Evolutionary conservation across 2,113 vertebrate species (phyloP).

Genomic region (Delphinus delphis): DNA sequence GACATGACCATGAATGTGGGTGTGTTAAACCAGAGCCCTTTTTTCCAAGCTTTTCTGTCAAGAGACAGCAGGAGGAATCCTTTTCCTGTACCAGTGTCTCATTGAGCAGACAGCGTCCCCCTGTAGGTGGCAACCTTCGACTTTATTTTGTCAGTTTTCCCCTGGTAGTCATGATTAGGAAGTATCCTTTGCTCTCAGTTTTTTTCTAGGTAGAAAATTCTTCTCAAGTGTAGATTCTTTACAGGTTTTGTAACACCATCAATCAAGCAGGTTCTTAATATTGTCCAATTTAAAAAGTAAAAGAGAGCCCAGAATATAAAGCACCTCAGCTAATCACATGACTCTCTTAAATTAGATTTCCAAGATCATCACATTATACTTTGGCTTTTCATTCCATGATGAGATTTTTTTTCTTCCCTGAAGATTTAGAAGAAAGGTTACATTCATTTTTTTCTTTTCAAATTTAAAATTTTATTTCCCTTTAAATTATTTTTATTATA

Average conservation of each 20-base stretch:
- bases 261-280: neutral
- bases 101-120: neutral
- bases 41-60: neutral
- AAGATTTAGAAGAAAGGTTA: constrained; percentile 25
- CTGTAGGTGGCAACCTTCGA: constrained; percentile 55
- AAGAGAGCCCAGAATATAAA: neutral
- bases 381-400: neutral
- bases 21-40: neutral
- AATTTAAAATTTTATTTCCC: constrained; percentile 36
- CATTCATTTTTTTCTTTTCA: constrained; percentile 10
- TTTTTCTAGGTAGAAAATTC: neutral
- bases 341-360: constrained; percentile 12
- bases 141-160: neutral
- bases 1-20: neutral
- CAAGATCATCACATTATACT: neutral
- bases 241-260: neutral
- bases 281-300: neutral
- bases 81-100: neutral
- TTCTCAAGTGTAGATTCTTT: neutral
- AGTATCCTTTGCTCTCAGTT: neutral
- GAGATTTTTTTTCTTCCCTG: neutral
- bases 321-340: neutral
- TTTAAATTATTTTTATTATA: constrained; percentile 42
- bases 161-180: neutral
- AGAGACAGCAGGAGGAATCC: neutral